phyloP scores from a whole-genome alignment of 2,113 vertebrate genomes.

The Mesitornis unicolor region DNA sequence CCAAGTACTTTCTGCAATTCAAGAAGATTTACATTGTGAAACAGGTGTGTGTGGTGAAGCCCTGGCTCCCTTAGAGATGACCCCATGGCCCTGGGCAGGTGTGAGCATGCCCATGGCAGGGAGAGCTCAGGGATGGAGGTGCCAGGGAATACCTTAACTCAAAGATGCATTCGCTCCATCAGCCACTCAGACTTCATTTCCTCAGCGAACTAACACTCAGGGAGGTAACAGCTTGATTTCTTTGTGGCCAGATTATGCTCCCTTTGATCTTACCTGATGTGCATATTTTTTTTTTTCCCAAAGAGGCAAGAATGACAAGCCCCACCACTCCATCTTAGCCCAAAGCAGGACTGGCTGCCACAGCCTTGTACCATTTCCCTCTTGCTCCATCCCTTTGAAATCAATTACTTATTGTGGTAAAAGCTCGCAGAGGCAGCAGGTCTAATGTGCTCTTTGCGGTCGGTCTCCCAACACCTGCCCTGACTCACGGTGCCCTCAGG shows the following conservation, averaged over 20 bases:
- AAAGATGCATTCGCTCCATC: neutral
- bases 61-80: neutral
- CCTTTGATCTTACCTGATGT: neutral
- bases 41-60: neutral
- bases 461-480: neutral
- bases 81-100: neutral
- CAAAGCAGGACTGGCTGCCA: neutral
- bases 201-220: neutral
- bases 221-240: neutral
- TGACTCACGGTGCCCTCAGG: neutral
- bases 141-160: neutral
- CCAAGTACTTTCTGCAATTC: neutral
- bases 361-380: neutral
- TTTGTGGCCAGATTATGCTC: neutral
- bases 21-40: fast-evolving
- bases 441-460: fast-evolving
- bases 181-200: neutral
- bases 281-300: neutral
- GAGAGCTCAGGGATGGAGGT: fast-evolving
- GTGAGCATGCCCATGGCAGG: neutral
- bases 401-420: neutral
- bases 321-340: neutral
- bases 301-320: neutral
- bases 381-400: neutral
- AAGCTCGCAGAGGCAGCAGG: neutral